Evolutionary conservation across 1,140 invertebrate species (phyloP), one percentile per base, ranked within the genome.

Genomic region (Stegodyphus dumicola): DNA sequence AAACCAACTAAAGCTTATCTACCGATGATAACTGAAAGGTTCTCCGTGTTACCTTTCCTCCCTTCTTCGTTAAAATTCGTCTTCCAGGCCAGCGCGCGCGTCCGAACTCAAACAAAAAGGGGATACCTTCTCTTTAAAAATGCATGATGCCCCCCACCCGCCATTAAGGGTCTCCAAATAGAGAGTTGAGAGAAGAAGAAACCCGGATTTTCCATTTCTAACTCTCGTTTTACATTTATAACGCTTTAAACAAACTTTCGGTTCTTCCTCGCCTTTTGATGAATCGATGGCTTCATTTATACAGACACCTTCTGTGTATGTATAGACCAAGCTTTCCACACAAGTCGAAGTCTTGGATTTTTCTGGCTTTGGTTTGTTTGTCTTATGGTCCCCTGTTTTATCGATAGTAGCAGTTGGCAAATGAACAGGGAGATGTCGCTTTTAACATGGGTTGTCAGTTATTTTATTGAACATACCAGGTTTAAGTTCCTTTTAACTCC

Each of bases 161-260:
- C 78, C 53, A 73, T 81, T 73, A 81, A 56, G 52, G 54, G 33
- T 73, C 13, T 15, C 65, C 66, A 81, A 81, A 64, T 18, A 81
- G 11, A 33, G 3, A 33, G 7, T 53, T n/a, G 33, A 33, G 33
- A 69, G 64, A 5, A 49, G 51, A 51, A 65, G 64, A 80, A 54
- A 78, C 52, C 64, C 54, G 60, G 65, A 78, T 78, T 78, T 78
- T 73, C 78, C 78, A 73, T 81, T 81, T 81, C 78, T 73, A 49
- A 64, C 53, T 15, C 53, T 69, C 52, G 78, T 81, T 81, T 81
- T 81, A 81, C 78, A 81, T 81, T 81, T 81, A 81, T 81, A 81
- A 81, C 78, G 78, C 48, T 73, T 71, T 81, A 71, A 73, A 73
- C 78, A 81, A 81, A 81, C 78, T 73, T 69, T 51, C 66, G 17